Conservation (phyloP, 1,140 invertebrate genomes). For the Diplogasteroides magnus region DNA sequence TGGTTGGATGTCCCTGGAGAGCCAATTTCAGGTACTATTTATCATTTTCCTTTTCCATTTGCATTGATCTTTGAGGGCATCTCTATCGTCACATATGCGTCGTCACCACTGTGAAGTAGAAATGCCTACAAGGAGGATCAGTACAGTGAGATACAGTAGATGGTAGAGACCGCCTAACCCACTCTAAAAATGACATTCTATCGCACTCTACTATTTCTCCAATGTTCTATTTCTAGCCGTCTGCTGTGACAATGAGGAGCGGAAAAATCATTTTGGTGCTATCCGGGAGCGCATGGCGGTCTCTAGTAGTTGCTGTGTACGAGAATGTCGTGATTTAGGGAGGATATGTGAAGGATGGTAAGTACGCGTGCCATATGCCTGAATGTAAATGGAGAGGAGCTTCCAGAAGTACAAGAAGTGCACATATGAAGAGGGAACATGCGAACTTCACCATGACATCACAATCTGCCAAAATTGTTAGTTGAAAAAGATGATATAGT, state of each 20-base stretch:
- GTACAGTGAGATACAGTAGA: background rate
- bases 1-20: constrained; percentile 20
- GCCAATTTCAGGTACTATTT: constrained; percentile 24
- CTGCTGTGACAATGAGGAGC: no score
- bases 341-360: constrained; percentile 17
- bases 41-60: background rate
- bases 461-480: background rate
- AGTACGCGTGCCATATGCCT: constrained; percentile 15
- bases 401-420: constrained; percentile 10
- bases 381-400: constrained; percentile 17
- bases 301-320: no score
- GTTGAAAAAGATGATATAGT: no score
- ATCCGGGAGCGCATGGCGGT: no score
- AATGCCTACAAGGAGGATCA: constrained; percentile 7
- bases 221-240: no score
- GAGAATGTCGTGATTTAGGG: constrained; percentile 3
- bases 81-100: constrained; percentile 16
- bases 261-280: no score
- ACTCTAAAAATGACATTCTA: no score
- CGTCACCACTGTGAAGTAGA: constrained; percentile 10
- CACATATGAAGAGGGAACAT: constrained; percentile 19
- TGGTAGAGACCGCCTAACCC: no score
- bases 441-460: background rate
- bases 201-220: no score
- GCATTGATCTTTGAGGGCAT: constrained; percentile 1